phyloP scores from a whole-genome alignment of 2,888 invertebrate genomes.

The Amblyteles armatorius region DNA sequence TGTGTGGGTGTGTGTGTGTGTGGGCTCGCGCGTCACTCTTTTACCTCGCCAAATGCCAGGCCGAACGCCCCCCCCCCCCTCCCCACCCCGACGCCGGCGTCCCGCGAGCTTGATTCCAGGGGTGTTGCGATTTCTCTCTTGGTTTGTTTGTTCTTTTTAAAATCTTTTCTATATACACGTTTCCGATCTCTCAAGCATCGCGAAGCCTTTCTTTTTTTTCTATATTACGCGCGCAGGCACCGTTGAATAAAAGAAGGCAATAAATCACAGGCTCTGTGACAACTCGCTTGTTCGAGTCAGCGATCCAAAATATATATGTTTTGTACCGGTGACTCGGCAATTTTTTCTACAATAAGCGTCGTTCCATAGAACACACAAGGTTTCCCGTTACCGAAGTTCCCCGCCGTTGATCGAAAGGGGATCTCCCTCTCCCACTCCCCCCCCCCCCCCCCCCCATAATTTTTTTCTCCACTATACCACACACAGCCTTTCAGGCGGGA shows the following conservation, averaged over 20 bases:
- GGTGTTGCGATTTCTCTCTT: slow-evolving; percentile 14
- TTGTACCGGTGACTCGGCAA: not conserved
- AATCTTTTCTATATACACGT: too few relatives aligned
- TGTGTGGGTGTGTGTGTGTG: slow-evolving; percentile 5
- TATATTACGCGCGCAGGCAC: not conserved
- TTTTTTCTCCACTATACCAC: slow-evolving; percentile 8
- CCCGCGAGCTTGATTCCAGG: slow-evolving; percentile 50
- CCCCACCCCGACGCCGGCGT: slow-evolving; percentile 25
- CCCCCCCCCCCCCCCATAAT: slow-evolving; percentile 12
- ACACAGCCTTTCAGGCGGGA: slow-evolving; percentile 62
- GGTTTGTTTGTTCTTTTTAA: not conserved
- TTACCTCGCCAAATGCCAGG: slow-evolving; percentile 55
- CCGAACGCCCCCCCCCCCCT: not conserved
- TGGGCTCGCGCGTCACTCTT: slow-evolving; percentile 11
- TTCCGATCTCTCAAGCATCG: not conserved
- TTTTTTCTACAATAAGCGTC: slow-evolving; percentile 16
- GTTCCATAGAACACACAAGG: slow-evolving; percentile 30
- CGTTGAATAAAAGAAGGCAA: not conserved
- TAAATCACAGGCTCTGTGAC: not conserved
- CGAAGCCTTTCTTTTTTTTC: not conserved
- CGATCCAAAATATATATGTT: not conserved
- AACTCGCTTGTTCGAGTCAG: not conserved
- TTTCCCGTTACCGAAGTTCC: slow-evolving; percentile 29
- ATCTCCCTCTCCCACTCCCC: not conserved
- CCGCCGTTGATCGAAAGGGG: slow-evolving; percentile 15